phyloP scores from a whole-genome alignment of 2,797 vertebrate genomes.

The Chromobotia macracanthus region DNA sequence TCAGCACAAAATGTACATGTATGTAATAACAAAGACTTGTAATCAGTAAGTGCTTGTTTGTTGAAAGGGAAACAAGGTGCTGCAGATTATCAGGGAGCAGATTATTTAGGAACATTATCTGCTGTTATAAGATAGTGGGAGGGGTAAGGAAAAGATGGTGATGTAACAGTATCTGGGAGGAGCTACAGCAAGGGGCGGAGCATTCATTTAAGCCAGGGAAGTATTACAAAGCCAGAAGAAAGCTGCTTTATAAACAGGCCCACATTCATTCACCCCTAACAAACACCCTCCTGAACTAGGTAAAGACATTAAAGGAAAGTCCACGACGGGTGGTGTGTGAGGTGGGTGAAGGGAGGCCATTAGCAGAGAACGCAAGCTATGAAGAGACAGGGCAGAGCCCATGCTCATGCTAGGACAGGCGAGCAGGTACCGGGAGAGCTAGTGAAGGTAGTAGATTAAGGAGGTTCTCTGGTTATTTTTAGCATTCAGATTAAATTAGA shows the following conservation, averaged over 20 bases:
- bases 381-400: conserved; percentile 21
- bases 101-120: conserved; percentile 75
- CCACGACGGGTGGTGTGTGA: neutral
- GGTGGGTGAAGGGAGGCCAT: conserved; percentile 13
- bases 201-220: conserved; percentile 80
- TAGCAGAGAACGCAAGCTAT: conserved; percentile 31
- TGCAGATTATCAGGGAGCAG: conserved; percentile 86
- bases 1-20: conserved; percentile 19
- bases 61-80: conserved; percentile 72
- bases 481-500: conserved; percentile 61
- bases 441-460: conserved; percentile 94
- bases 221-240: conserved; percentile 51
- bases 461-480: conserved; percentile 84
- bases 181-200: conserved; percentile 70
- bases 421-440: conserved; percentile 82
- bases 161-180: conserved; percentile 55
- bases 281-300: conserved; percentile 3
- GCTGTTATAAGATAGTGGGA: conserved; percentile 62
- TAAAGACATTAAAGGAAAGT: neutral
- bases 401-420: conserved; percentile 42
- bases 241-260: conserved; percentile 63
- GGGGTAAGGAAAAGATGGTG: conserved; percentile 1
- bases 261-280: conserved; percentile 68
- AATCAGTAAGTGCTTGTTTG: conserved; percentile 46
- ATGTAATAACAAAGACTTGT: conserved; percentile 9